Conservation (phyloP, 2,113 vertebrate species). For the Scophthalmus maximus region DNA sequence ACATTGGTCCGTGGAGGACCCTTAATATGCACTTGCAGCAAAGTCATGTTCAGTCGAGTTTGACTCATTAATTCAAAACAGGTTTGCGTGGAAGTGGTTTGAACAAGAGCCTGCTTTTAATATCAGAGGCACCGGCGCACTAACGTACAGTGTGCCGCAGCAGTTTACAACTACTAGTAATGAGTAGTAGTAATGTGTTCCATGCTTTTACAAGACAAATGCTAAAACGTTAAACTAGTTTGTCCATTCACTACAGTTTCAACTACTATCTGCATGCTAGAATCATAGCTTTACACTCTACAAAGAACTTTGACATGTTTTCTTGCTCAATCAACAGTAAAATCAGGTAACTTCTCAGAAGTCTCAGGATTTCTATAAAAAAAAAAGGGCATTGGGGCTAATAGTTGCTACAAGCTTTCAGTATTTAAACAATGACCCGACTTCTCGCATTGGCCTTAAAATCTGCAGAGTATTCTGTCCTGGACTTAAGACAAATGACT, state of each 20-base stretch:
- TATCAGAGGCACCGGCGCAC: background rate
- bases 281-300: background rate
- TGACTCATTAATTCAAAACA: conserved; percentile 38
- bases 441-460: conserved; percentile 18
- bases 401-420: background rate
- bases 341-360: background rate
- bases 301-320: background rate
- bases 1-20: conserved; percentile 16
- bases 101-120: conserved; percentile 19
- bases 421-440: conserved; percentile 25
- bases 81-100: conserved; percentile 32
- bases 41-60: conserved; percentile 41
- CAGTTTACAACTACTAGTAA: conserved; percentile 13
- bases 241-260: background rate
- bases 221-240: background rate
- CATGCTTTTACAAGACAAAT: conserved; percentile 3
- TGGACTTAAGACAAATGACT: conserved; percentile 47
- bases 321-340: background rate
- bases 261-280: background rate
- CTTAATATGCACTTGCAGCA: conserved; percentile 20
- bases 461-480: conserved; percentile 32
- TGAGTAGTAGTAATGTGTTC: conserved; percentile 8
- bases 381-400: background rate
- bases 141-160: background rate
- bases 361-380: background rate